Evolutionary conservation across 92 coral and sea anemone genomes (phyloP), one percentile per base, ranked within the genome.

Genomic region (Phymanthus crucifer): DNA sequence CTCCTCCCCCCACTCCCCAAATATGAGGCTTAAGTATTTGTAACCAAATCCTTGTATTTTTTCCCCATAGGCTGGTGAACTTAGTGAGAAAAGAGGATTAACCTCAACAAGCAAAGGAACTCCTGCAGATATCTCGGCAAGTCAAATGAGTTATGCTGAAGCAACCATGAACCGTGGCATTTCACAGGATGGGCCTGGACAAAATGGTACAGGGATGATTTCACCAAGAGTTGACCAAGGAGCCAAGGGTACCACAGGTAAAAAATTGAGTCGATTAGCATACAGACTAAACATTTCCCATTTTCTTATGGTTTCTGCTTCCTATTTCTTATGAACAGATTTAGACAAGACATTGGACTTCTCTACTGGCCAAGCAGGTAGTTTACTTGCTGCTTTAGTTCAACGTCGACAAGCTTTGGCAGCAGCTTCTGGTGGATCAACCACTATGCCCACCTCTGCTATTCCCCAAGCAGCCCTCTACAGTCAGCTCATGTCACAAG

Each of bases 301-400:
- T 54, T 54, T 54, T 54, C 64, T 1, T 21, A 21, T 54, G 27
- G 1, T 21, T 24, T 54, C 31, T 54, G 27, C 21, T 54, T 54
- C 11, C 27, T 11, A 21, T 5, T 54, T 54, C 64, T 14, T 54
- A 54, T 43, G 29, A n/a, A 5, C 76, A 83, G 87, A 83, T 54
- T 38, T 89, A 40, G 93, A 89, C 34, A 89, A 80, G 75, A 21
- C 90, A 34, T 38, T 77, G 37, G 93, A 89, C 46, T 89, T 89
- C 83, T 89, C 80, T 32, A 75, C 88, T 78, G 97, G 97, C 24
- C 97, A 92, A 2, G 97, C 97, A 69, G 97, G 94, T 24, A 92
- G 92, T 64, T 78, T 90, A 19, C 90, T 92, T 13, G 97, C 97
- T 35, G 97, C 97, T 0, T 35, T 92, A 66, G 94, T 90, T 29